Conservation (phyloP, 2,888 invertebrate genomes). For the Chironomus riparius region DNA sequence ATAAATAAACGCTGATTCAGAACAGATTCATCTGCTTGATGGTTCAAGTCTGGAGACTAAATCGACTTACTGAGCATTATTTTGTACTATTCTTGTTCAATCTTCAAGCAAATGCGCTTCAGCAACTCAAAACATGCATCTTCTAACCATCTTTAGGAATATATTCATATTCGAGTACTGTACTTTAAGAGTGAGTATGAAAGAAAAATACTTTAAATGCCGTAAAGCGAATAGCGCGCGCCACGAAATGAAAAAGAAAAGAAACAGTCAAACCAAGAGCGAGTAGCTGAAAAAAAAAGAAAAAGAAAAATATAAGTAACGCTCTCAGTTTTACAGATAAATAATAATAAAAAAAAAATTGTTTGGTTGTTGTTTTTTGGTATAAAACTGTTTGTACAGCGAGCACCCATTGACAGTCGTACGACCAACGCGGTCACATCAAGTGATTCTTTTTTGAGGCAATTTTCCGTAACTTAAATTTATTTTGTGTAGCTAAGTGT, state of each 20-base stretch:
- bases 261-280: constrained; percentile 16
- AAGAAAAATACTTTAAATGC: constrained; percentile 3
- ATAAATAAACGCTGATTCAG: no score
- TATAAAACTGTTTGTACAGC: constrained; percentile 19
- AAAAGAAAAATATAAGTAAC: not conserved
- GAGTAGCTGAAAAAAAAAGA: not conserved
- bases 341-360: constrained; percentile 6
- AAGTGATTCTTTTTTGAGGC: constrained; percentile 1
- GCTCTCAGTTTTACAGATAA: constrained; percentile 20
- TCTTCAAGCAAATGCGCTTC: no score
- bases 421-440: constrained; percentile 17
- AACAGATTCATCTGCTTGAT: no score
- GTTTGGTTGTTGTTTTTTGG: constrained; percentile 9
- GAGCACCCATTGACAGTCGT: constrained; percentile 19
- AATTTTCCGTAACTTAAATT: not conserved
- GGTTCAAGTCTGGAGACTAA: no score
- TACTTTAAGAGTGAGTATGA: not conserved
- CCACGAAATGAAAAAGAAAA: constrained; percentile 1
- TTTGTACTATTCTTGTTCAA: no score
- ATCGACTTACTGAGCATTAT: no score
- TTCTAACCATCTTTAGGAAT: not conserved
- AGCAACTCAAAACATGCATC: not conserved
- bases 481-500: not conserved
- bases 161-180: not conserved
- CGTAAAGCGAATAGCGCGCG: not conserved